These are phyloP conservation scores for Drosophila ercepeae DNA, from an alignment of 1,140 invertebrate species.

Conservation along the genomic window DNA sequence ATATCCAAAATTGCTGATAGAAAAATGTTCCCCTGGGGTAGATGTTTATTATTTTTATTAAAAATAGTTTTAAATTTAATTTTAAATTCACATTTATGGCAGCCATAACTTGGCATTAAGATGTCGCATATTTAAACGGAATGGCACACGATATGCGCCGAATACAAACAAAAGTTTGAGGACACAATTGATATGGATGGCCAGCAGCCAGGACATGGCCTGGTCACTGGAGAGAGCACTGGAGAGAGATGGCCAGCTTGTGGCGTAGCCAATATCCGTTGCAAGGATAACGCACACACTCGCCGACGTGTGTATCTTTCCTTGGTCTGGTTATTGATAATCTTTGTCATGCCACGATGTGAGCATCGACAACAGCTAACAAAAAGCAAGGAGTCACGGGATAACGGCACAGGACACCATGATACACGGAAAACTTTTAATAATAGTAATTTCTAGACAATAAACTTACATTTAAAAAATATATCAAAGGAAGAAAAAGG, in stretches of 20 bases:
- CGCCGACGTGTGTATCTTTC: constrained; percentile 29
- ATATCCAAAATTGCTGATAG: not conserved
- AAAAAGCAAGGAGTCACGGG: constrained; percentile 35
- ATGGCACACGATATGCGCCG: not conserved
- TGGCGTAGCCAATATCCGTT: constrained; percentile 68
- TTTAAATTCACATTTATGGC: not conserved
- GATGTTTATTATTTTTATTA: no score
- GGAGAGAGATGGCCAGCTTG: constrained; percentile 16
- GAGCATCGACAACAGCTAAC: constrained; percentile 30
- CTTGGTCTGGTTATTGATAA: constrained; percentile 70
- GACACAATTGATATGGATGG: constrained; percentile 30
- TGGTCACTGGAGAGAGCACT: not conserved
- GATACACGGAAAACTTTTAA: not conserved
- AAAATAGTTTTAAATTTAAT: not conserved
- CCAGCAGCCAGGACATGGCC: not conserved
- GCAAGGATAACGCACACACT: constrained; percentile 39
- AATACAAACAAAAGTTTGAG: constrained; percentile 9
- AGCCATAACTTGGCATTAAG: constrained; percentile 18
- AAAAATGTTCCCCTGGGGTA: not conserved
- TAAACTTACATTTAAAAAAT: not conserved
- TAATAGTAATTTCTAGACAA: not conserved
- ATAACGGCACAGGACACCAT: constrained; percentile 42
- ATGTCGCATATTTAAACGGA: constrained; percentile 1
- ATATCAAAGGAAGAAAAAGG: no score
- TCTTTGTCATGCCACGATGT: constrained; percentile 66